phyloP scores from a whole-genome alignment of 2,797 vertebrate genomes.

The Telmatherina bonti region DNA sequence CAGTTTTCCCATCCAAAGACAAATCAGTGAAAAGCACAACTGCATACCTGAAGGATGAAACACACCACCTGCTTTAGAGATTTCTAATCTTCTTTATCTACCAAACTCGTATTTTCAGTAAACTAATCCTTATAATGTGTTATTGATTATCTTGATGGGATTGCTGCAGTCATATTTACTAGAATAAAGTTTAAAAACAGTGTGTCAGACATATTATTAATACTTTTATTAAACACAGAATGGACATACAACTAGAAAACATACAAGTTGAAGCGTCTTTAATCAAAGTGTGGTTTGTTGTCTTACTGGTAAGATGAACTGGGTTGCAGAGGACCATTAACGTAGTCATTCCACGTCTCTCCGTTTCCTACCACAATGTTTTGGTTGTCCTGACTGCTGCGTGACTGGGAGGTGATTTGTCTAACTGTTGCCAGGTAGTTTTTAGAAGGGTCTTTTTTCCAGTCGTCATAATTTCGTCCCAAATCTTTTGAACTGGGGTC shows the following conservation, averaged over 20 bases:
- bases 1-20: background rate
- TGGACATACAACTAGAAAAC: background rate
- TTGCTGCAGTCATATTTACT: background rate
- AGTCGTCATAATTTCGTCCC: conserved; percentile 55
- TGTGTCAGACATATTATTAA: no score
- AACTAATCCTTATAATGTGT: background rate
- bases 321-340: conserved; percentile 63
- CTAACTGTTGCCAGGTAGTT: conserved; percentile 72
- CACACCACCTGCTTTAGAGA: conserved; percentile 7
- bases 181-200: background rate
- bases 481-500: conserved; percentile 14
- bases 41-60: conserved; percentile 67
- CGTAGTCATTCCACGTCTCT: conserved; percentile 34
- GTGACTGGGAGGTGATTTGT: accelerated
- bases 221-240: background rate
- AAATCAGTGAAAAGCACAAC: conserved; percentile 75
- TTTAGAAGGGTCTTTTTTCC: background rate
- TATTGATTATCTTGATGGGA: background rate
- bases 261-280: background rate
- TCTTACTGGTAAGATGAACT: conserved; percentile 70
- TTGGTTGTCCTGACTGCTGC: background rate
- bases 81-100: background rate
- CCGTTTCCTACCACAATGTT: conserved; percentile 55
- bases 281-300: background rate
- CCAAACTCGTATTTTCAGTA: background rate